Conservation (phyloP, 1,140 invertebrate genomes). For the Nymphalis io region DNA sequence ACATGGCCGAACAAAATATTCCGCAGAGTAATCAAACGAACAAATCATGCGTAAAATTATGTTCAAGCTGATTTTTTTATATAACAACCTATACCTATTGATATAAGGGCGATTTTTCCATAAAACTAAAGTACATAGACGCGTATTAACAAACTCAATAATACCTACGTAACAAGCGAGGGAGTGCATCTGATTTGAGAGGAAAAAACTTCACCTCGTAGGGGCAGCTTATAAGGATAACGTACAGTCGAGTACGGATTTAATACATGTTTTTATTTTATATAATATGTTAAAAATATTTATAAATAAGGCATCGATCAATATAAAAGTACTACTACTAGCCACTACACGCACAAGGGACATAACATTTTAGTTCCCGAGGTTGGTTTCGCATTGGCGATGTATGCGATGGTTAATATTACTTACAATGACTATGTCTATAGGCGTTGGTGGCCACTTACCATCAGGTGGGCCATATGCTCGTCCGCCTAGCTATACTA, state of each 20-base stretch:
- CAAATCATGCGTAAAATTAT: conserved; percentile 39
- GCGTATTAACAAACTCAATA: conserved; percentile 68
- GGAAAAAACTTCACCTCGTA: conserved; percentile 61
- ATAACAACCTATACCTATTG: conserved; percentile 9
- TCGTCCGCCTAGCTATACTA: too few relatives aligned
- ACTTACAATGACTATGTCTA: too few relatives aligned
- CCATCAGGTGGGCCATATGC: too few relatives aligned
- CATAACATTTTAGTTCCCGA: too few relatives aligned
- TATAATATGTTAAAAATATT: conserved; percentile 18
- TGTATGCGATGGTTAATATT: too few relatives aligned
- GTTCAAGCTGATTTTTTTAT: conserved; percentile 4
- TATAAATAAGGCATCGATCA: too few relatives aligned
- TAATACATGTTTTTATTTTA: not conserved
- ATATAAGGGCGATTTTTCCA: conserved; percentile 34
- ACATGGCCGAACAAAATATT: conserved; percentile 36
- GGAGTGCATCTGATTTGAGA: conserved; percentile 66
- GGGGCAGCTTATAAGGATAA: conserved; percentile 50
- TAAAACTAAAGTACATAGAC: conserved; percentile 39
- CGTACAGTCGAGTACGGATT: conserved; percentile 45
- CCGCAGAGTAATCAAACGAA: conserved; percentile 38
- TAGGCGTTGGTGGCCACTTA: too few relatives aligned
- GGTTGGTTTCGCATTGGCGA: too few relatives aligned
- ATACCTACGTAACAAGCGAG: conserved; percentile 59
- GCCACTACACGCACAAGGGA: too few relatives aligned
- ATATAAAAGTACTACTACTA: too few relatives aligned